These are phyloP conservation scores for Apostichopus japonicus DNA, from an alignment of 35 echinoderm and acorn worm species.

Conservation along the genomic window DNA sequence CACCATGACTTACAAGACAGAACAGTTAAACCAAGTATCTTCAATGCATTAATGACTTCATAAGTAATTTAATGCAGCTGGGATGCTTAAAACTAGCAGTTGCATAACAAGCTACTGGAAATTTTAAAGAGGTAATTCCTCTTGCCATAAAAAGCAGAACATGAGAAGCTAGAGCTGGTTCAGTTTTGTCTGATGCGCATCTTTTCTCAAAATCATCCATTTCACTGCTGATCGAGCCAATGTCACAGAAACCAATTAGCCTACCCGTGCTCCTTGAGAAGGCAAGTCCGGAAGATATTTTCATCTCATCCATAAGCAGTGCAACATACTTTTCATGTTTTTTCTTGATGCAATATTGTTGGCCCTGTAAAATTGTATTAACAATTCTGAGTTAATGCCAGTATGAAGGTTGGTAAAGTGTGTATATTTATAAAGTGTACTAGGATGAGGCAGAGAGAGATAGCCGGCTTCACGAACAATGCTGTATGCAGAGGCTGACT, in stretches of 20 bases:
- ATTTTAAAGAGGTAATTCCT: slow-evolving; percentile 32
- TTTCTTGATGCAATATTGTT: too few relatives aligned
- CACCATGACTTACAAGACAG: not conserved
- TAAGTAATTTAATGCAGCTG: too few relatives aligned
- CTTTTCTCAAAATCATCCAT: slow-evolving; percentile 35
- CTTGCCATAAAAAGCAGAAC: slow-evolving; percentile 58
- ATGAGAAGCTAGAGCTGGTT: slow-evolving; percentile 22
- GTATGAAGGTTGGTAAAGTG: not conserved
- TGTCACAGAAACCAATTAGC: slow-evolving; percentile 22
- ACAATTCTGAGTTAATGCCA: not conserved
- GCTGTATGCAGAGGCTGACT: slow-evolving; percentile 69
- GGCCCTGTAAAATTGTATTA: too few relatives aligned
- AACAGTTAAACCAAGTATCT: slow-evolving; percentile 5
- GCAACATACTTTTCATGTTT: not conserved
- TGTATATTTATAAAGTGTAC: slow-evolving; percentile 62
- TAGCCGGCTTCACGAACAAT: slow-evolving; percentile 51
- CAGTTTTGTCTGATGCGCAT: slow-evolving; percentile 6
- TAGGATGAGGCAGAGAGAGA: slow-evolving; percentile 60
- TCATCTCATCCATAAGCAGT: too few relatives aligned
- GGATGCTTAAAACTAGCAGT: not conserved
- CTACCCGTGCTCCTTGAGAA: slow-evolving; percentile 44
- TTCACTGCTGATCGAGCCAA: slow-evolving; percentile 12
- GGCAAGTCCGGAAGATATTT: not conserved
- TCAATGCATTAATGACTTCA: slow-evolving; percentile 2
- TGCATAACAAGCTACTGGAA: slow-evolving; percentile 49